phyloP scores from a whole-genome alignment of 2,797 vertebrate genomes.

The Halcyon badia region DNA sequence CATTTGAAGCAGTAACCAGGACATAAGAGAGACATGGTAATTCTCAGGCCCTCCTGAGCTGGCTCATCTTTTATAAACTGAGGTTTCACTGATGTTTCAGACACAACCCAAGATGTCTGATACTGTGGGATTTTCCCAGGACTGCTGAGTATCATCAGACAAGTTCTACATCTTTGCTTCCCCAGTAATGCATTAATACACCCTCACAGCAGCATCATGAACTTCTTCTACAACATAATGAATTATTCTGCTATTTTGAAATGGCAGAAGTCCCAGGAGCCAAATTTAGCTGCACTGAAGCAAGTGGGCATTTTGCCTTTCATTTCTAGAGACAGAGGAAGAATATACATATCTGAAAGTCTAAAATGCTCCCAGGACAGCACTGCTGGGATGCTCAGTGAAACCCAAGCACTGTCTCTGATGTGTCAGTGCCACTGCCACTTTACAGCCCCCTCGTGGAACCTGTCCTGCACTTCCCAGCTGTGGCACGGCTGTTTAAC shows the following conservation, averaged over 20 bases:
- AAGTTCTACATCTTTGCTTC: neutral
- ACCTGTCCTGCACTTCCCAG: neutral
- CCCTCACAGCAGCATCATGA: neutral
- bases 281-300: neutral
- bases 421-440: neutral
- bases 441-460: constrained; percentile 5
- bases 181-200: neutral
- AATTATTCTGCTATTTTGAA: neutral
- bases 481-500: neutral
- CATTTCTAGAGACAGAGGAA: neutral
- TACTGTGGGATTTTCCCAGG: neutral
- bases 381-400: neutral
- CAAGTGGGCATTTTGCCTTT: neutral
- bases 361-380: neutral
- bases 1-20: neutral
- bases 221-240: accelerated
- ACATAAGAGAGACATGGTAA: neutral
- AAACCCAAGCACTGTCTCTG: neutral
- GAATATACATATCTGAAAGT: neutral
- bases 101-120: neutral
- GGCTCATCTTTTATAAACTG: neutral
- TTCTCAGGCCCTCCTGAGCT: neutral
- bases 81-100: neutral
- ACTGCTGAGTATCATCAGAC: neutral
- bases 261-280: neutral